Percentiles rank a stretch among this genome's conserved stretches.
phyloP scores from a whole-genome alignment of 2,888 invertebrate genomes.

The Apoda limacodes region DNA sequence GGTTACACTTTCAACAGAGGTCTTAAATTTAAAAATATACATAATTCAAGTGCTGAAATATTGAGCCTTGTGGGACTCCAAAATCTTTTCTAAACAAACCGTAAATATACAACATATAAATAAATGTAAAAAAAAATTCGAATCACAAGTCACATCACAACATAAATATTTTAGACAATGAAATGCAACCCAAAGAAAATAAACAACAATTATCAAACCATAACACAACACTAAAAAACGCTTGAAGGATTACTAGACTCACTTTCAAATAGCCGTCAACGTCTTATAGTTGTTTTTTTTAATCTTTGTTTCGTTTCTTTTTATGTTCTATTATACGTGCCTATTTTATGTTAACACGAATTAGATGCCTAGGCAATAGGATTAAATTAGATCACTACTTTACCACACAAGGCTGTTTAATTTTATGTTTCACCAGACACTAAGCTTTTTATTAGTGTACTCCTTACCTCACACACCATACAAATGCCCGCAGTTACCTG shows the following conservation, averaged over 20 bases:
- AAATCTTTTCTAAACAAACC: constrained; percentile 24
- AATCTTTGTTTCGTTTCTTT: too few species aligned
- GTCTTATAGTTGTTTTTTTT: constrained; percentile 62
- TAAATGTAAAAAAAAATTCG: constrained; percentile 23
- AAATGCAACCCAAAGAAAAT: constrained; percentile 22
- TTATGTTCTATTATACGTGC: constrained; percentile 45
- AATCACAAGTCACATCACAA: constrained; percentile 25
- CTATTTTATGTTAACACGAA: constrained; percentile 60
- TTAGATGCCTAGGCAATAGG: constrained; percentile 69
- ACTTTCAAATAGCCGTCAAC: constrained; percentile 58
- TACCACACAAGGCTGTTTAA: constrained; percentile 65
- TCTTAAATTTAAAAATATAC: constrained; percentile 23
- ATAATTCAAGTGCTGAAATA: constrained; percentile 29
- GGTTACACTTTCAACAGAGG: constrained; percentile 29
- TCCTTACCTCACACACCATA: constrained; percentile 67
- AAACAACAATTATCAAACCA: constrained; percentile 31
- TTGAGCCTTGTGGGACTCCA: constrained; percentile 41
- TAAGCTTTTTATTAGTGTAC: constrained; percentile 67
- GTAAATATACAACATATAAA: constrained; percentile 25
- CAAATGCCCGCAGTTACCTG: constrained; percentile 70
- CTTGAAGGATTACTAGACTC: constrained; percentile 66
- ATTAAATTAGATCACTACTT: constrained; percentile 64
- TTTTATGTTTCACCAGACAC: constrained; percentile 66
- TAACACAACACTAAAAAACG: constrained; percentile 57
- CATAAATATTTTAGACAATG: constrained; percentile 28